These are phyloP conservation scores for Gymnogyps californianus DNA, from an alignment of 2,113 vertebrate genomes.

Conservation along the genomic window DNA sequence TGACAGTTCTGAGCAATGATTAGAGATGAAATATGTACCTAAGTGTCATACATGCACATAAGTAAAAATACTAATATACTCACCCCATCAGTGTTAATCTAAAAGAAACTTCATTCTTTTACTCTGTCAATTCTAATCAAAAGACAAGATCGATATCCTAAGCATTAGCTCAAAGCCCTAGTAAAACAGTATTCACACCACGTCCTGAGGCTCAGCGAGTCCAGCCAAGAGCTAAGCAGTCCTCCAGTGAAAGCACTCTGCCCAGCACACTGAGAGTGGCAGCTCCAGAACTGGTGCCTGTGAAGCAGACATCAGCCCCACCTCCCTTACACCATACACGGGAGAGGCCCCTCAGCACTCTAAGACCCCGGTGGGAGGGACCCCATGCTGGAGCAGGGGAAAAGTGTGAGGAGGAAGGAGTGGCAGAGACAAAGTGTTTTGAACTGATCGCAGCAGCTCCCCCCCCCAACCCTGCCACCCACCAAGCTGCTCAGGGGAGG, in stretches of 20 bases:
- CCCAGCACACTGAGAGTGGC: fast-evolving
- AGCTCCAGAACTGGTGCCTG: background rate
- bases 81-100: background rate
- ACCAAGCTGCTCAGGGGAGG: background rate
- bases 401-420: background rate
- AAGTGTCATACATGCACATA: background rate
- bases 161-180: background rate
- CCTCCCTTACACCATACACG: fast-evolving
- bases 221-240: background rate
- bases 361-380: background rate
- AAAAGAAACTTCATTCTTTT: background rate
- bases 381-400: background rate
- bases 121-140: background rate
- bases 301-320: background rate
- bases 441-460: background rate
- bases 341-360: background rate
- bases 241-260: background rate
- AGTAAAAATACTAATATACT: slow-evolving; percentile 4
- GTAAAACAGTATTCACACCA: background rate
- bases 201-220: background rate
- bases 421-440: background rate
- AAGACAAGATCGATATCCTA: background rate
- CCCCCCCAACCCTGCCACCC: fast-evolving
- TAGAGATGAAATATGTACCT: background rate
- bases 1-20: background rate